These are phyloP conservation scores for Lithobates sylvaticus DNA, from an alignment of 2,797 vertebrate genomes.

Conservation along the genomic window DNA sequence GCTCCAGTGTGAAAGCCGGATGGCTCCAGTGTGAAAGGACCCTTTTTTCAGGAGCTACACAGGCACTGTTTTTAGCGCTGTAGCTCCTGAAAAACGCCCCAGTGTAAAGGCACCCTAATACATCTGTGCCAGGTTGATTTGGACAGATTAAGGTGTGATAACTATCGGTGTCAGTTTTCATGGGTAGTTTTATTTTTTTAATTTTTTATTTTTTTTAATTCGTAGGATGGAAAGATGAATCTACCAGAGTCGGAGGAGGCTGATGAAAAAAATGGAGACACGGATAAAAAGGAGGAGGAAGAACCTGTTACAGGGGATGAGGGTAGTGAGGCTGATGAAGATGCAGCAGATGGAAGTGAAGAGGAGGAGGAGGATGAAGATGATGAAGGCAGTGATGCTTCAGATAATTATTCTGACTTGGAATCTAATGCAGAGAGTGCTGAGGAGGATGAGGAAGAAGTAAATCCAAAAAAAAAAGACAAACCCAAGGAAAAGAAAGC, in stretches of 20 bases:
- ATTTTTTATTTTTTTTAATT: neutral
- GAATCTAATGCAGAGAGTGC: conserved; percentile 71
- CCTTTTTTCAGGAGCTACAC: too few species aligned
- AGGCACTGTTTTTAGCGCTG: too few species aligned
- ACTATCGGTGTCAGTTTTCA: neutral
- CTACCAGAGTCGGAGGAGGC: conserved; percentile 61
- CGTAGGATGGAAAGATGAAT: conserved; percentile 86
- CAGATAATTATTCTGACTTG: conserved; percentile 75
- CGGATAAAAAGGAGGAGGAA: conserved; percentile 59
- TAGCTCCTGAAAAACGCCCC: too few species aligned
- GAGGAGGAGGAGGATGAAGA: conserved; percentile 60
- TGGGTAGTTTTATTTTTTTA: neutral
- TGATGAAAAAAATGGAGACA: conserved; percentile 44
- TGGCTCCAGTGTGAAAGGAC: too few species aligned
- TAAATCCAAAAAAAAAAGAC: conserved; percentile 7
- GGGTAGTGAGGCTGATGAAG: conserved; percentile 48
- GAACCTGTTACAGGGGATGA: conserved; percentile 50
- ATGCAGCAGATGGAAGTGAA: conserved; percentile 61
- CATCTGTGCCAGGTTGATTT: too few species aligned
- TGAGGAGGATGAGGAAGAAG: conserved; percentile 64
- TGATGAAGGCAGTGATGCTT: conserved; percentile 72
- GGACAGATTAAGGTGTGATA: too few species aligned
- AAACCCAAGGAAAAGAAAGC: conserved; percentile 69
- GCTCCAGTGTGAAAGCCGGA: too few species aligned
- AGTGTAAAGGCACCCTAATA: too few species aligned